Evolutionary conservation across 2,888 invertebrate genomes (phyloP).

Genomic region (Parnassius apollo): DNA sequence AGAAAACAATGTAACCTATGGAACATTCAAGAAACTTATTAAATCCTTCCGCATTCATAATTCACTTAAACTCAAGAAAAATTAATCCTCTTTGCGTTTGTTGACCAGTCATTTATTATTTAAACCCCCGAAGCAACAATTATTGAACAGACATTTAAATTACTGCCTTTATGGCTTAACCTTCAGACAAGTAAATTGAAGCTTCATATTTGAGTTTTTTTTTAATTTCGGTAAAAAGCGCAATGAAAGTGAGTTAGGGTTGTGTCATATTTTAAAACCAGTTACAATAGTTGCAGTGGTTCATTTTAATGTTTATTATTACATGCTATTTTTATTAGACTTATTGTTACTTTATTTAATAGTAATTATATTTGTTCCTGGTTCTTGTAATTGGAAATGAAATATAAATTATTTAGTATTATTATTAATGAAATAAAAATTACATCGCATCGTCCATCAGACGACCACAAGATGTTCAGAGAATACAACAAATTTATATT

Average conservation of each 20-base stretch:
- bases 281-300: constrained; percentile 1
- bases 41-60: constrained; percentile 20
- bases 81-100: constrained; percentile 15
- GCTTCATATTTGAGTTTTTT: constrained; percentile 6
- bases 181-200: constrained; percentile 11
- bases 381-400: too few relatives aligned
- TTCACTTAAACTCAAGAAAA: constrained; percentile 1
- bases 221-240: constrained; percentile 6
- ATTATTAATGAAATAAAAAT: too few relatives aligned
- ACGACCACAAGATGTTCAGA: too few relatives aligned
- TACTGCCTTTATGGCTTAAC: constrained; percentile 1
- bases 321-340: too few relatives aligned
- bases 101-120: constrained; percentile 11
- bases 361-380: too few relatives aligned
- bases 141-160: constrained; percentile 9
- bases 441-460: too few relatives aligned
- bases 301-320: too few relatives aligned
- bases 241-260: constrained; percentile 11
- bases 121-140: constrained; percentile 6
- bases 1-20: background rate
- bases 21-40: constrained; percentile 10
- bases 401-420: too few relatives aligned
- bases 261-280: background rate
- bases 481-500: too few relatives aligned
- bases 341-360: too few relatives aligned